These are phyloP conservation scores for Schlechtendalia chinensis DNA, from an alignment of 1,140 invertebrate species.

Conservation along the genomic window DNA sequence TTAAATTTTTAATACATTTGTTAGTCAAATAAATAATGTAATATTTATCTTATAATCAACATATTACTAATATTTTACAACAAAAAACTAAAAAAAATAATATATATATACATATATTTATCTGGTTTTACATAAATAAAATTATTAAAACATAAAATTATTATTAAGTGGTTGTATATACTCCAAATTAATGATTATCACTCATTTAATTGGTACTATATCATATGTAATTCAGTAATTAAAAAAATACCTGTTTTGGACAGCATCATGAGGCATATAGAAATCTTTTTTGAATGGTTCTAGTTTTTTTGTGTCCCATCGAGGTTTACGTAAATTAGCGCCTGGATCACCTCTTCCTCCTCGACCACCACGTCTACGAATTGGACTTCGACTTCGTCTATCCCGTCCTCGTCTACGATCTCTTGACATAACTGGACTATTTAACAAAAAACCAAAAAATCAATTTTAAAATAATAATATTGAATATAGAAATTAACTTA, in stretches of 20 bases:
- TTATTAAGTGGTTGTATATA: neutral
- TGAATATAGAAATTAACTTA: neutral
- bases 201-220: neutral
- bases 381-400: conserved; percentile 52
- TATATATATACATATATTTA: too few species aligned
- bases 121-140: too few species aligned
- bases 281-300: conserved; percentile 93
- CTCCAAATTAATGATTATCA: neutral
- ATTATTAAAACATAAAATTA: neutral
- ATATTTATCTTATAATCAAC: too few species aligned
- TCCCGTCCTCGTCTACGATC: conserved; percentile 51
- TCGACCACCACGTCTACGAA: conserved; percentile 54
- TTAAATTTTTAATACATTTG: too few species aligned
- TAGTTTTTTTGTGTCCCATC: conserved; percentile 75
- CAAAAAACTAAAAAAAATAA: too few species aligned
- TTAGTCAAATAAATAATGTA: too few species aligned
- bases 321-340: conserved; percentile 59
- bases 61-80: too few species aligned
- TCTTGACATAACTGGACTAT: conserved; percentile 25
- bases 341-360: conserved; percentile 55
- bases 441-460: neutral
- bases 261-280: conserved; percentile 77
- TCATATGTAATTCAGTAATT: neutral
- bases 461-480: neutral
- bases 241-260: conserved; percentile 62